Evolutionary conservation across 2,113 vertebrate genomes (phyloP).

Genomic region (human): GRCh38 chr4:41202001-41202500

Average conservation of each 20-base stretch:
- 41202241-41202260: background rate
- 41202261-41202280: background rate
- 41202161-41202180: background rate
- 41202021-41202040: background rate
- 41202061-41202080: background rate
- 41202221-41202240: background rate
- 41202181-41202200: background rate
- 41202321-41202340: background rate
- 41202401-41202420: background rate
- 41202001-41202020: background rate
- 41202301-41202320: background rate
- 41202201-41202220: background rate
- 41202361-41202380: background rate
- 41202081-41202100: background rate
- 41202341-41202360: background rate
- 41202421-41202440: slow-evolving; percentile 10
- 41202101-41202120: background rate
- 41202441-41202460: background rate
- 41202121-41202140: background rate
- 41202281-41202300: background rate
- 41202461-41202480: background rate
- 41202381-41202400: slow-evolving; percentile 9
- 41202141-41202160: background rate
- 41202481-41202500: background rate
- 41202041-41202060: background rate